These are phyloP conservation scores for Austrofundulus limnaeus DNA, from an alignment of 2,113 vertebrate species.

Conservation along the genomic window DNA sequence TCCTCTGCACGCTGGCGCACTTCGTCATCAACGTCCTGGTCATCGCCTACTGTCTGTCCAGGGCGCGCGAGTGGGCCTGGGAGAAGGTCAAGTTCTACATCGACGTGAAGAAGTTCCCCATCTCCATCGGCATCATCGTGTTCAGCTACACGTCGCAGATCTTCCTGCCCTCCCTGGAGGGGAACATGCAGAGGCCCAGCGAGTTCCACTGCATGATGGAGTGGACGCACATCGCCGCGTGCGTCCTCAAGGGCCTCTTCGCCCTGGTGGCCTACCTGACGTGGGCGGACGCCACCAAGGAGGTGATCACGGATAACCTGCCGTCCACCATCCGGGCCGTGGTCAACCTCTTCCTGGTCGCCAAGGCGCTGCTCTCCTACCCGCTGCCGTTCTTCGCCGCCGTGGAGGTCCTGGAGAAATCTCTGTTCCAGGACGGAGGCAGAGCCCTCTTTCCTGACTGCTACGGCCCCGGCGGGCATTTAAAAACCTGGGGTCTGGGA, in stretches of 20 bases:
- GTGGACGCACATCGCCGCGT: constrained; percentile 96
- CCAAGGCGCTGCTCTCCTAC: constrained; percentile 94
- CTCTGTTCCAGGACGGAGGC: constrained; percentile 90
- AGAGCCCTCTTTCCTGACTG: constrained; percentile 89
- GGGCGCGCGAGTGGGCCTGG: constrained; percentile 96
- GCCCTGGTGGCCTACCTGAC: constrained; percentile 95
- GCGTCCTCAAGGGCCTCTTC: constrained; percentile 94
- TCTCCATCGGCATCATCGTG: constrained; percentile 97
- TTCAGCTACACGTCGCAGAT: constrained; percentile 99
- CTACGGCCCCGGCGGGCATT: constrained; percentile 85
- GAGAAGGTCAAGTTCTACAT: constrained; percentile 99
- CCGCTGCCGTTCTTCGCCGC: constrained; percentile 95
- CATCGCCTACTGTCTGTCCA: constrained; percentile 94
- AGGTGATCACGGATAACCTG: constrained; percentile 97
- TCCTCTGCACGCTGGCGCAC: constrained; percentile 93
- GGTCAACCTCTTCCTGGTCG: constrained; percentile 94
- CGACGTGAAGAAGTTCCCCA: constrained; percentile 97
- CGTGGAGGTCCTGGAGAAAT: constrained; percentile 93
- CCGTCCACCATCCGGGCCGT: constrained; percentile 93
- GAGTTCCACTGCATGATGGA: constrained; percentile 99
- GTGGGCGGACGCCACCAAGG: constrained; percentile 96
- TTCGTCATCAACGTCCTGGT: constrained; percentile 94
- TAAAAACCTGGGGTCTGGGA: constrained; percentile 93
- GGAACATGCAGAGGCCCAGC: constrained; percentile 93
- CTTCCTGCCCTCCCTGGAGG: constrained; percentile 96